Evolutionary conservation across 2,888 invertebrate genomes (phyloP).

Genomic region (Diaphora mendica): DNA sequence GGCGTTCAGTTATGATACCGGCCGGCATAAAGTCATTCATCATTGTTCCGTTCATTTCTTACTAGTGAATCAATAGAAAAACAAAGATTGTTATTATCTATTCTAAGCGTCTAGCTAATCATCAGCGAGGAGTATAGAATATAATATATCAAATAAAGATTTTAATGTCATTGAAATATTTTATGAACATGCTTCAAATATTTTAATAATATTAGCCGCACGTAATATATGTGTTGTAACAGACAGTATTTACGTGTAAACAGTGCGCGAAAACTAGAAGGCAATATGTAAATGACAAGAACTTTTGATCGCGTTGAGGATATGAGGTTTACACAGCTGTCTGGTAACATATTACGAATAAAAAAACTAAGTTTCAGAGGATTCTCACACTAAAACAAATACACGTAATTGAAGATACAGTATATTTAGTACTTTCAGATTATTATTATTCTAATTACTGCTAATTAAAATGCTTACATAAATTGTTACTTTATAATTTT

Average conservation of each 20-base stretch:
- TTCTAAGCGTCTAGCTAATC: constrained; percentile 11
- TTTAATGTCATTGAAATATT: constrained; percentile 4
- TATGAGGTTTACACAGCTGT: constrained; percentile 45
- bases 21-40: constrained; percentile 53
- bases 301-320: constrained; percentile 33
- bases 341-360: constrained; percentile 17
- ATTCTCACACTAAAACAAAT: constrained; percentile 3
- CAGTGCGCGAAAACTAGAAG: constrained; percentile 24
- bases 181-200: constrained; percentile 6
- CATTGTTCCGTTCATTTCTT: constrained; percentile 57
- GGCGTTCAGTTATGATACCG: constrained; percentile 50
- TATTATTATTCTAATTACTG: constrained; percentile 13
- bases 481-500: constrained; percentile 12
- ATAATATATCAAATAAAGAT: constrained; percentile 7
- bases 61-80: constrained; percentile 56
- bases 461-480: constrained; percentile 8
- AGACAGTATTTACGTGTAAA: constrained; percentile 28
- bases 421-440: constrained; percentile 11
- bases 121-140: background rate
- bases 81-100: constrained; percentile 37
- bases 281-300: constrained; percentile 47
- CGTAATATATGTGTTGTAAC: constrained; percentile 29
- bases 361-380: constrained; percentile 20
- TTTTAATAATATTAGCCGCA: constrained; percentile 6
- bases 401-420: constrained; percentile 18